Percentiles rank a stretch among this genome's conserved stretches.
Conservation (phyloP, 2,113 vertebrate species). For the Pelvicachromis taeniatus region DNA sequence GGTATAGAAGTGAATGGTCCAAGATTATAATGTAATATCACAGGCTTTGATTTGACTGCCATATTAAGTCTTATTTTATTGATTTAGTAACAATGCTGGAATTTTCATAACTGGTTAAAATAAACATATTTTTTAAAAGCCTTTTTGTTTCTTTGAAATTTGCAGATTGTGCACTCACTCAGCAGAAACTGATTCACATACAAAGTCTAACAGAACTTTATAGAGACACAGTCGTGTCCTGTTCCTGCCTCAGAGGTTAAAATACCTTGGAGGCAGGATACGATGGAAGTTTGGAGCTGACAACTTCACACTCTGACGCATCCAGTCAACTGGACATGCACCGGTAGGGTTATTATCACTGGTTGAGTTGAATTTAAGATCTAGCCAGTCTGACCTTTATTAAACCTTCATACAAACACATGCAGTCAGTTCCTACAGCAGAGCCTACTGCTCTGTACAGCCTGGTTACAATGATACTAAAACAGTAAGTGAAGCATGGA, state of each 20-base stretch:
- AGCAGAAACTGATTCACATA: background rate
- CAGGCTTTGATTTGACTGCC: background rate
- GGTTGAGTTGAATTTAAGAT: background rate
- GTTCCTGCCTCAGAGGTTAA: background rate
- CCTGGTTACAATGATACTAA: background rate
- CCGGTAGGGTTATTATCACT: no score
- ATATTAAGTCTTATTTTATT: background rate
- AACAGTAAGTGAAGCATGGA: background rate
- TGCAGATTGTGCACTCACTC: background rate
- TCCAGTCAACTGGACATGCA: no score
- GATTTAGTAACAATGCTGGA: background rate
- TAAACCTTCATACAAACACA: background rate
- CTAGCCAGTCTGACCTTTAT: background rate
- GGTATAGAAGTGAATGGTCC: no score
- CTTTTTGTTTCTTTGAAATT: background rate
- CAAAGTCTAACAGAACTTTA: background rate
- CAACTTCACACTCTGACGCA: no score
- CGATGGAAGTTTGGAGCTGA: no score
- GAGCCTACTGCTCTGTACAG: background rate
- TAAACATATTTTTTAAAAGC: no score
- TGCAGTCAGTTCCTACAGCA: background rate
- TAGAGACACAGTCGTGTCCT: background rate
- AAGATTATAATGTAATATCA: no score
- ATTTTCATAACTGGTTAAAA: no score
- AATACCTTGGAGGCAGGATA: background rate